These are phyloP conservation scores for Eustalomyia histrio DNA, from an alignment of 2,888 invertebrate species.

Conservation along the genomic window DNA sequence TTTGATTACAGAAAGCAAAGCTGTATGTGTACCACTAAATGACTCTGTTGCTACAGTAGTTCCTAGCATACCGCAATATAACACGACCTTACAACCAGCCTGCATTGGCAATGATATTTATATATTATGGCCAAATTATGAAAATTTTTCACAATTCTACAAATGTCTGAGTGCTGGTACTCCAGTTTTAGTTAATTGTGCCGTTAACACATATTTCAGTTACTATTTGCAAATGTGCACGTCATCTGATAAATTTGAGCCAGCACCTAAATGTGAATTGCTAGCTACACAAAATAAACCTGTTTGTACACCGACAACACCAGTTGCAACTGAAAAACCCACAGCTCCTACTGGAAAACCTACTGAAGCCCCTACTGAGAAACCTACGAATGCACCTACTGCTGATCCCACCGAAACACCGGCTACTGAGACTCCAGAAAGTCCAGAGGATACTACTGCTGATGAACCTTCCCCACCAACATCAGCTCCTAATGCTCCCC, in stretches of 20 bases:
- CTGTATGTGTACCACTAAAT: conserved; percentile 31
- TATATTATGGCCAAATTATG: conserved; percentile 23
- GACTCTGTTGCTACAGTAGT: too few relatives aligned
- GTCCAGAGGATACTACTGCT: not conserved
- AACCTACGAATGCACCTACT: not conserved
- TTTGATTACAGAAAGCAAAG: conserved; percentile 42
- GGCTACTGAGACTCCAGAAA: not conserved
- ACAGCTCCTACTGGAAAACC: not conserved
- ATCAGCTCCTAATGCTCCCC: not conserved
- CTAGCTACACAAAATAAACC: not conserved
- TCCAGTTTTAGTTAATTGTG: not conserved
- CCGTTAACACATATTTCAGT: not conserved
- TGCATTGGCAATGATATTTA: conserved; percentile 10
- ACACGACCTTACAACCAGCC: not conserved
- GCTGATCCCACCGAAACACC: not conserved
- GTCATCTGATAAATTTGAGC: not conserved
- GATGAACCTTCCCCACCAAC: not conserved
- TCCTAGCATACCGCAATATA: conserved; percentile 10
- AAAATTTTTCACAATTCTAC: conserved; percentile 1
- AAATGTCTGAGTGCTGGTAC: not conserved
- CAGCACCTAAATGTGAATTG: not conserved
- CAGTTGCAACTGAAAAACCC: too few relatives aligned
- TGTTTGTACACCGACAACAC: not conserved
- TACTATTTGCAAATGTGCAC: conserved; percentile 9
- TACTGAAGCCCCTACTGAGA: not conserved